These are phyloP conservation scores for Felis catus DNA, from an alignment of 2,113 vertebrate genomes.

Conservation along the genomic window F.catus_Fca126_mat1.0 CM031412.1:128421501-128422000, in stretches of 20 bases:
- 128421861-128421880: not conserved
- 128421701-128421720: not conserved
- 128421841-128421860: not conserved
- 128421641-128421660: not conserved
- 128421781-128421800: slow-evolving; percentile 1
- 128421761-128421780: not conserved
- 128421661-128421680: not conserved
- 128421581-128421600: not conserved
- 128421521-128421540: not conserved
- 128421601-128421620: not conserved
- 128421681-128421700: not conserved
- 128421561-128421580: not conserved
- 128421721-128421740: not conserved
- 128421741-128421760: not conserved
- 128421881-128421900: not conserved
- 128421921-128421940: not conserved
- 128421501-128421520: not conserved
- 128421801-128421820: not conserved
- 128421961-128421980: not conserved
- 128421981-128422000: not conserved
- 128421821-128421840: not conserved
- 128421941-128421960: not conserved
- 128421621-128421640: not conserved
- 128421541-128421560: slow-evolving; percentile 1
- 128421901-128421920: not conserved